Base-by-base conservation (phyloP, 2,888 invertebrate genomes). In the Anticlea derivata region DNA sequence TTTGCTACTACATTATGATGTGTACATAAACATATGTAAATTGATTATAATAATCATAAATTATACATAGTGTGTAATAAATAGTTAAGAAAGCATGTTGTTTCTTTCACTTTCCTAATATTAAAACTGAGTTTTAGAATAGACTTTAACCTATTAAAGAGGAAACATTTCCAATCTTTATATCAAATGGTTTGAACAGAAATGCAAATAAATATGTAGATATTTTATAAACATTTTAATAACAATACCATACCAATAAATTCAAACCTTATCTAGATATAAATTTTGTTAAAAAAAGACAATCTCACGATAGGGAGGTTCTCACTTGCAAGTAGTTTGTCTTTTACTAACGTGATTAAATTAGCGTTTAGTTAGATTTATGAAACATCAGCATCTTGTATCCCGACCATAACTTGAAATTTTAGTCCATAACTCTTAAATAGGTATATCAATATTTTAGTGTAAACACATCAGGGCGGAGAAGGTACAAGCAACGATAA, bases 31-130 rank as follows among this genome's bases (percentile, higher is more conserved):
- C 66, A 75, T 80, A 83, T 86, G 82, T 87, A 85, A 87, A 87
- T 86, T 83, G 83, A 85, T 83, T 81, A 77, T 64, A 66, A 69
- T 68, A 79, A 85, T 80, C 77, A 72, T 84, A 86, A 87, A 86
- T 86, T 86, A 86, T 86, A 85, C 78, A 80, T 85, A 83, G 78
- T 74, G 83, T 86, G 81, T 87, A 87, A 86, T 88, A 88, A 88
- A 88, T 87, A 83, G 80, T 75, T 87, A 86, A 86, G 87, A 80
- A 81, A 76, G 72, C 64, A 66, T 23, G 26, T 27, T 17, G 24
- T 13, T 31, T 23, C 1, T 46, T 29, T 30, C 20, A 23, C 29
- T 17, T 30, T 8, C n/a, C 22, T 23, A 33, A 8, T 31, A 6
- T 3, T 2, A 22, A 24, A 7, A 1, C 24, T 17, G 4, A 17